Conservation (phyloP, 1,140 invertebrate species). For the Drosophila dunni region DNA sequence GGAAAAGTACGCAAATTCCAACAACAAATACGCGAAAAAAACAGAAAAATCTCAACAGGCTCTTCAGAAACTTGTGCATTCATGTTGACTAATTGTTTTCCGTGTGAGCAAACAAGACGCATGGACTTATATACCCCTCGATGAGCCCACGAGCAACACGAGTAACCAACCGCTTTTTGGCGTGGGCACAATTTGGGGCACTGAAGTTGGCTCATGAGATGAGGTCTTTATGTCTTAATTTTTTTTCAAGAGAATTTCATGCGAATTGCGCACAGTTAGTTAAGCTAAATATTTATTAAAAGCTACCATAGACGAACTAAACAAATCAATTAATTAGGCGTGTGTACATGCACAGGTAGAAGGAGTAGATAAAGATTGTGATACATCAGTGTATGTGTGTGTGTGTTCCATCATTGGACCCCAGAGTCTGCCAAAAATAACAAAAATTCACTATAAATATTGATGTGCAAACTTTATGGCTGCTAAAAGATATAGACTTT, state of each 20-base stretch:
- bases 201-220: slow-evolving; percentile 33
- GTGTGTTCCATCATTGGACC: slow-evolving; percentile 37
- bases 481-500: slow-evolving; percentile 66
- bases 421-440: slow-evolving; percentile 75
- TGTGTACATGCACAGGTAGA: slow-evolving; percentile 48
- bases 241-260: slow-evolving; percentile 59
- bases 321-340: slow-evolving; percentile 81
- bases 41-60: slow-evolving; percentile 35
- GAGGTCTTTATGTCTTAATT: slow-evolving; percentile 14
- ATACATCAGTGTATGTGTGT: neutral
- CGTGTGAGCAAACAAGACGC: slow-evolving; percentile 51
- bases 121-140: slow-evolving; percentile 28
- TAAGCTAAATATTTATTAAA: slow-evolving; percentile 74
- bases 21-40: slow-evolving; percentile 19
- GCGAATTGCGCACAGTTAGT: slow-evolving; percentile 64
- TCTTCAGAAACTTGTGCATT: slow-evolving; percentile 69
- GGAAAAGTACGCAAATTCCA: slow-evolving; percentile 25
- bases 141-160: slow-evolving; percentile 34
- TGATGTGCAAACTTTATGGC: slow-evolving; percentile 64
- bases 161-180: slow-evolving; percentile 15
- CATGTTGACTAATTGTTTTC: slow-evolving; percentile 73
- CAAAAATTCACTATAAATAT: slow-evolving; percentile 70
- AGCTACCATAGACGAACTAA: slow-evolving; percentile 69
- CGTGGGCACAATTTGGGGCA: slow-evolving; percentile 48
- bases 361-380: slow-evolving; percentile 37